Base-by-base conservation (phyloP, 1,140 invertebrate species). In the Gonatopus flavifemur region DNA sequence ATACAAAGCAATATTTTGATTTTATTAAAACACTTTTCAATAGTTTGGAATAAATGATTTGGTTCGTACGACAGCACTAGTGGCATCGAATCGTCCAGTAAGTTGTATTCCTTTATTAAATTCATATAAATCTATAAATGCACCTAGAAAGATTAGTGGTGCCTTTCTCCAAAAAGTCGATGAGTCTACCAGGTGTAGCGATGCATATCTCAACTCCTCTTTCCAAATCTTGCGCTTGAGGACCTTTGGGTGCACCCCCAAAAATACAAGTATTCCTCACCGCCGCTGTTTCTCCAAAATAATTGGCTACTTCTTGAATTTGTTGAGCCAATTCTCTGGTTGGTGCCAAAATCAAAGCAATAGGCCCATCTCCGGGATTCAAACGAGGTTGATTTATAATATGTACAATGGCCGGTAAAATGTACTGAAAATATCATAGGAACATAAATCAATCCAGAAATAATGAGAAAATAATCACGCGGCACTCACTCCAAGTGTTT, bases 311-410 rank as follows among this genome's bases (percentile, higher is more conserved):
- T 79, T 94, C 88, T 77, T 97, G 90, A 63, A 98, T 98, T 77
- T 98, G 96, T 72, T 98, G 94, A 1, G 96, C 96, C 49, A 98
- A 79, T 74, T 98, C 96, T 68, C 96, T 82, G 8, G 96, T 98
- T 9, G 96, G 96, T 28, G 95, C 93, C 35, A 98, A 79, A 24
- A 98, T 88, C 9, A 98, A 77, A 36, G 89, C 93, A 69, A 96
- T 89, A 9, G 94, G 94, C 12, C 94, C 94, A 78, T 96, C 94
- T 10, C 92, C 90, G 46, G 85, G 78, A 57, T 84, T 82, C 31
- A 95, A 77, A 10, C 85, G 85, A 24, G 86, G 85, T 70, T 98
- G 94, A 69, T 94, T 86, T 64, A 92, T 93, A 49, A 97, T 96
- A 70, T 98, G 96, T 20, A 98, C 90, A 73, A 97, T 93, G 22